Conservation (phyloP, 2,113 vertebrate genomes). For the Cyanoramphus novaezelandiae region DNA sequence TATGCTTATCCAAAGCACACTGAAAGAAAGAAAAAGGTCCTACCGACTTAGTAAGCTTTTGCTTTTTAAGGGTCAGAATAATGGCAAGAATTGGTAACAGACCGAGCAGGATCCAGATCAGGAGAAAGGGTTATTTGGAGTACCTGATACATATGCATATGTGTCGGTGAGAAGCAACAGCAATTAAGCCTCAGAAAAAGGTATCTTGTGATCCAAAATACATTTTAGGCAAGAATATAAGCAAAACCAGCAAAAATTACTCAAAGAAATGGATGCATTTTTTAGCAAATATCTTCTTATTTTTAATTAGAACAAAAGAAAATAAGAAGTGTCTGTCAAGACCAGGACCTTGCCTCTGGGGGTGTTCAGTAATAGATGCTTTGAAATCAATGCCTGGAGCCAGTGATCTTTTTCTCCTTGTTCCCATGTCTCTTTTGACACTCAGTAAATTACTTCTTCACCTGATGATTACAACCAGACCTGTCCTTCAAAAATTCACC, state of each 20-base stretch:
- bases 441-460: constrained; percentile 21
- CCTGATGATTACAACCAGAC: neutral
- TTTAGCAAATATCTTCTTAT: neutral
- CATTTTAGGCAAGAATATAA: neutral
- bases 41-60: neutral
- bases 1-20: neutral
- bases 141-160: neutral
- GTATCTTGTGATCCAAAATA: neutral
- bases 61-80: neutral
- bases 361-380: neutral
- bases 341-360: neutral
- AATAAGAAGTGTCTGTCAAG: neutral
- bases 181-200: neutral
- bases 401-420: neutral
- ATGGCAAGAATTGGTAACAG: neutral
- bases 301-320: neutral
- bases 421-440: neutral
- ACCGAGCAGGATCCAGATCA: neutral
- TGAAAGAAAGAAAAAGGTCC: neutral
- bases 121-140: neutral
- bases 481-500: neutral
- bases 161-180: neutral
- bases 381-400: neutral
- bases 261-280: accelerated
- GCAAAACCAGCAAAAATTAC: neutral